A percentile compares a stretch with the other conserved stretches of the same genome.
Evolutionary conservation across 2,113 vertebrate genomes (phyloP).

Genomic region (Eolophus roseicapilla): DNA sequence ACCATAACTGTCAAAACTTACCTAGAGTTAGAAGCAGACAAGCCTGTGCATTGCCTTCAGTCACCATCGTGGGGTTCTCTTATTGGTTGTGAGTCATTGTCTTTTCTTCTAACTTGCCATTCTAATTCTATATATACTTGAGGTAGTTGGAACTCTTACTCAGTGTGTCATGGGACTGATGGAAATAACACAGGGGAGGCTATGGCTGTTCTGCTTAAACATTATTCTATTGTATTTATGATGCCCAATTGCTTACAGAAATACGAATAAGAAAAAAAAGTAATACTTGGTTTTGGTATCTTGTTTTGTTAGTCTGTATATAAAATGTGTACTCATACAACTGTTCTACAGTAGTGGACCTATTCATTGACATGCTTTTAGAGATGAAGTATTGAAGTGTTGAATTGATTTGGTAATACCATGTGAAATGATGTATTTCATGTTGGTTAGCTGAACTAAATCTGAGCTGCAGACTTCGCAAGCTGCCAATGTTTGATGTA

Average conservation of each 20-base stretch:
- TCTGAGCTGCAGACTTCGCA: background rate
- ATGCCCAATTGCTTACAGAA: background rate
- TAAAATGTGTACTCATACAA: background rate
- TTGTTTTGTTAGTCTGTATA: background rate
- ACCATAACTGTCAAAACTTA: background rate
- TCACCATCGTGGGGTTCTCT: background rate
- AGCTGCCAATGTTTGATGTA: background rate
- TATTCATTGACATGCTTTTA: background rate
- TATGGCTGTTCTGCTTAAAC: background rate
- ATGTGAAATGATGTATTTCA: background rate
- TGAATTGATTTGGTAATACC: background rate
- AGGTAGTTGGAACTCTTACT: conserved; percentile 30
- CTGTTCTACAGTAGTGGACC: background rate
- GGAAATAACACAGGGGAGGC: background rate
- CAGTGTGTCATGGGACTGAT: conserved; percentile 25
- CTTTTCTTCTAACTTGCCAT: conserved; percentile 41
- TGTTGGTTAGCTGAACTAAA: background rate
- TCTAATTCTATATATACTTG: conserved; percentile 43
- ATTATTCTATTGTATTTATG: background rate
- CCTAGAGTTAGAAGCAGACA: background rate
- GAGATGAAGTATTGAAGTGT: background rate
- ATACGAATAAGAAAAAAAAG: background rate
- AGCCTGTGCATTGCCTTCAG: background rate
- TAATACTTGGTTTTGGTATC: background rate
- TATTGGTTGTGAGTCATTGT: conserved; percentile 37